Base-by-base conservation (phyloP, 2,797 vertebrate genomes). In the Acrocephalus scirpaceus region DNA sequence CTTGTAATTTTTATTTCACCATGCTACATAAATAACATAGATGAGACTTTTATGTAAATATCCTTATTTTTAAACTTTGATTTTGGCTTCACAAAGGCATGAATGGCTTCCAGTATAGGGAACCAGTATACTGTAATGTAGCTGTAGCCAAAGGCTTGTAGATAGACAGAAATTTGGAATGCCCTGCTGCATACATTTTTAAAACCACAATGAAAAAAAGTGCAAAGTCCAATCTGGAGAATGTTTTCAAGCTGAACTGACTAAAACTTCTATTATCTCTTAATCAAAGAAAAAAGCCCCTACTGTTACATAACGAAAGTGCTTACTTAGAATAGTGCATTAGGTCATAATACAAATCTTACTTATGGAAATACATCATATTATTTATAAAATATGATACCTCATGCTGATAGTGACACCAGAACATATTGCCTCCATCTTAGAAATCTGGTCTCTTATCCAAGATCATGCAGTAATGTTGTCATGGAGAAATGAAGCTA, bases 51-150 rank as follows among this genome's bases (percentile, higher is more conserved):
- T 71, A 30, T 58, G 38, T 57, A 86, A 80, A 87, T 90, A 56
- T 6, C 42, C 96, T 88, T 96, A 74, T 81, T 97, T 97, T 95
- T 87, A 77, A 96, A 80, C 72, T 96, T 94, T 83, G 36, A 90
- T 96, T 97, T 95, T 86, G 91, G 81, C 73, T 89, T 81, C 14
- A 10, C 51, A 27, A 80, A 85, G 60, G 36, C 3, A 3, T 64
- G 23, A 93, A 84, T 92, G 56, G 22, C 76, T 95, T 96, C 95
- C 88, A 93, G 19, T 91, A 42, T 61, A 34, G 93, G 66, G 57
- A 91, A n/a, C 36, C 57, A 38, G 38, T 38, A 38, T 38, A 38
- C 3, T 83, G n/a, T 91, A 89, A 73, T 67, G 6, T 79, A 92
- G 47, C 44, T 83, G 44, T 91, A 45, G 56, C 54, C 93, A 95